Evolutionary conservation across 2,113 vertebrate species (phyloP), one percentile per base, ranked within the genome.

Genomic region (Colistium nudipinnis): DNA sequence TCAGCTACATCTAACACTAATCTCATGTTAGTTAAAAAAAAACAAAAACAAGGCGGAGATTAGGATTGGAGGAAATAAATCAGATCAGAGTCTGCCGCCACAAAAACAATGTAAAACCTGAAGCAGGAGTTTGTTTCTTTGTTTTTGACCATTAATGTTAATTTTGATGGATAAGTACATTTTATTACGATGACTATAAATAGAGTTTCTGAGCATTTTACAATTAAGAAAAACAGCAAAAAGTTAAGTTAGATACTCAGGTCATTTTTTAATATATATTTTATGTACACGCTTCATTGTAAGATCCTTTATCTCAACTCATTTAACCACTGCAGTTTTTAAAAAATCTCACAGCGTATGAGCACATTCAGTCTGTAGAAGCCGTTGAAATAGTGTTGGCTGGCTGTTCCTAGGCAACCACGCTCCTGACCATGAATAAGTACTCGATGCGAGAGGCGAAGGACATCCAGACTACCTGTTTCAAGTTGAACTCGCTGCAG

Each of bases 401-500:
- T 76, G 45, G 10, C 45, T 80, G 74, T 80, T 88, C 61, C 75
- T 55, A 98, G 96, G 96, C 96, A 76, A 98, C 96, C 30, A 94
- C 90, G 10, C 82, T 98, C 62, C 93, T 98, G 73, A 98, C 96
- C 22, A 96, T 97, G 96, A 95, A 94, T 31, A 96, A 96, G 65
- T 96, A 95, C 4, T 93, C 92, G 0, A 87, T 88, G 52, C 90
- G 93, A 20, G 95, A 97, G 39, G 87, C 92, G 41, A 91, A 94
- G 69, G 92, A 88, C 69, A 94, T 97, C 76, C 95, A 93, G 75
- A 95, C 91, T 60, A 93, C 93, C 82, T 97, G 96, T 80, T 98
- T 97, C 90, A 97, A 95, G 85, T 54, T 98, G 76, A 98, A 98
- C 71, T 98, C 96, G 0, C 72, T 95, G 75, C 97, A 98, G 62